These are phyloP conservation scores for Psettodes erumei DNA, from an alignment of 2,113 vertebrate species.

Conservation along the genomic window DNA sequence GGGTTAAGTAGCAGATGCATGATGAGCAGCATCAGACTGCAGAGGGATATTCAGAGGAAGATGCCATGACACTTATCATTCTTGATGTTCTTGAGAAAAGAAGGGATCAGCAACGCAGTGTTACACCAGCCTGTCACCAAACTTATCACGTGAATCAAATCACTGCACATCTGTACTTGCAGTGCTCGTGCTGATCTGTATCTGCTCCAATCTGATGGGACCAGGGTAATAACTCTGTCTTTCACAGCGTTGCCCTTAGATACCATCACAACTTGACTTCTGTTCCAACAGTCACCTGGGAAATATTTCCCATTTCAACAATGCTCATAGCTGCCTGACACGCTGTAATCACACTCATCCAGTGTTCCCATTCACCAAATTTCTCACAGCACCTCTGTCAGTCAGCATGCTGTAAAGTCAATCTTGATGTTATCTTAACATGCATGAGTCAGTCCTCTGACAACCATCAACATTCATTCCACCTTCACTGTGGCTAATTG, in stretches of 20 bases:
- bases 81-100: neutral
- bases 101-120: neutral
- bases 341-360: slow-evolving; percentile 16
- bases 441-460: slow-evolving; percentile 55
- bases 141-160: neutral
- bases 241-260: neutral
- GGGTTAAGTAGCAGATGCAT: no score
- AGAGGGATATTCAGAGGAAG: no score
- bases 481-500: slow-evolving; percentile 54
- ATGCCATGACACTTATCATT: no score
- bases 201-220: slow-evolving; percentile 19
- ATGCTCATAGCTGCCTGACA: slow-evolving; percentile 44
- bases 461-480: slow-evolving; percentile 49
- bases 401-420: slow-evolving; percentile 8
- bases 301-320: slow-evolving; percentile 42
- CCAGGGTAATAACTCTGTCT: slow-evolving; percentile 10
- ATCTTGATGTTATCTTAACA: slow-evolving; percentile 58
- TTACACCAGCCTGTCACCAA: neutral
- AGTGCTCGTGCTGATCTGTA: neutral
- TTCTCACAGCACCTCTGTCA: slow-evolving; percentile 26
- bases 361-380: slow-evolving; percentile 9
- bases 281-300: slow-evolving; percentile 14
- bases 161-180: neutral
- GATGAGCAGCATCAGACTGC: no score
- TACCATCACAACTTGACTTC: slow-evolving; percentile 24